Conservation (phyloP, 30 jellyfish, hydroid and myxozoan species). For the Catostylus mosaicus region DNA sequence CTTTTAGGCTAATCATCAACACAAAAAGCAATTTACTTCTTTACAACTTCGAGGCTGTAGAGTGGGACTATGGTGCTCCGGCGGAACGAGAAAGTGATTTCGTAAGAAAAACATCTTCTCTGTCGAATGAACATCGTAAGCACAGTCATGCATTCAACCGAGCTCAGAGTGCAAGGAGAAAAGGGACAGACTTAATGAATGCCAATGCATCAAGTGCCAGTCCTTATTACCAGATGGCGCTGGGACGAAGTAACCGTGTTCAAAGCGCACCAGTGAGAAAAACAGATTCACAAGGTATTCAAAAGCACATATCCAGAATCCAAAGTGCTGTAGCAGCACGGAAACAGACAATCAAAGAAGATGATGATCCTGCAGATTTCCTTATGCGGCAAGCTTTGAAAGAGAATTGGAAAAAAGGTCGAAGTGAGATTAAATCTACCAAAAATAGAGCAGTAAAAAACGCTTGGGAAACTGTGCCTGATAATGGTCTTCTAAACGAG, state of each 20-base stretch:
- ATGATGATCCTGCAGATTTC: not conserved
- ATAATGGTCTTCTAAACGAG: constrained; percentile 5
- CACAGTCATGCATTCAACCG: constrained; percentile 52
- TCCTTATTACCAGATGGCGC: not conserved
- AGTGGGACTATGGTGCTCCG: constrained; percentile 78
- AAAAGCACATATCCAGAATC: constrained; percentile 50
- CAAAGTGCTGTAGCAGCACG: constrained; percentile 66
- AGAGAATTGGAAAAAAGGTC: not conserved
- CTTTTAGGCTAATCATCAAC: constrained; percentile 74
- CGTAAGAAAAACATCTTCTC: not conserved
- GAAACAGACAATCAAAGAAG: not conserved
- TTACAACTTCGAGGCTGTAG: constrained; percentile 73
- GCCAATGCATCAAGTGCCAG: not conserved
- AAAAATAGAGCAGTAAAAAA: constrained; percentile 1
- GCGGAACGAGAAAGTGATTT: constrained; percentile 47
- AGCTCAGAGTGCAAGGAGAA: constrained; percentile 49
- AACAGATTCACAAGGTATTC: constrained; percentile 23
- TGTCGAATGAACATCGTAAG: constrained; percentile 10
- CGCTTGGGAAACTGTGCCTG: constrained; percentile 29
- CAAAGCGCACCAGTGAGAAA: constrained; percentile 67
- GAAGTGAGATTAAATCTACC: not conserved
- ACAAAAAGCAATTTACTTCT: constrained; percentile 75
- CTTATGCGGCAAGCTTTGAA: not conserved
- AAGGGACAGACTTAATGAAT: constrained; percentile 11
- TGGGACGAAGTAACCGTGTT: constrained; percentile 44